A percentile compares a stretch with the other conserved stretches of the same genome.
Evolutionary conservation across 2,888 invertebrate genomes (phyloP).

Genomic region (Tolmerus cingulatus): DNA sequence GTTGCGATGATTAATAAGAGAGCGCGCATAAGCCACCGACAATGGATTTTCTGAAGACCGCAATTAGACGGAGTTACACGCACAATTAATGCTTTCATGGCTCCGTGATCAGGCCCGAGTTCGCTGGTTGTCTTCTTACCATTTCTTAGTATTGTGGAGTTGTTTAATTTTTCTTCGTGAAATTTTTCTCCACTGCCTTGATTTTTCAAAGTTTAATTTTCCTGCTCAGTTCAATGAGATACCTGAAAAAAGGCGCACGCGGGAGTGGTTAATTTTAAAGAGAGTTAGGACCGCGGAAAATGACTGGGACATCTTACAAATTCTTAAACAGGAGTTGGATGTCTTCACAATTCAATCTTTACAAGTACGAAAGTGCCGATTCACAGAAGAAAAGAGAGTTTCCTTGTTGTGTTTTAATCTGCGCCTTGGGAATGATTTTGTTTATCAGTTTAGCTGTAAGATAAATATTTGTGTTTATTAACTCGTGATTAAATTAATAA

Average conservation of each 20-base stretch:
- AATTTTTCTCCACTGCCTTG: not conserved
- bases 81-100: slow-evolving; percentile 42
- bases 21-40: not conserved
- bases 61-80: slow-evolving; percentile 39
- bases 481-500: not conserved
- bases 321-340: slow-evolving; percentile 7
- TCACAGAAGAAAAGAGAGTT: not conserved
- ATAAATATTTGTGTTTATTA: not conserved
- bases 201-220: not conserved
- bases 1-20: not conserved
- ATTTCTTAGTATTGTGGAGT: not conserved
- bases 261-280: not conserved
- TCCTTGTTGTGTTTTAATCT: not conserved
- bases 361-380: slow-evolving; percentile 39
- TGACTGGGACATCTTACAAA: slow-evolving; percentile 16
- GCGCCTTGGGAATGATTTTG: not conserved
- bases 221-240: not conserved
- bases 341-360: slow-evolving; percentile 39
- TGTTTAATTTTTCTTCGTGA: not conserved
- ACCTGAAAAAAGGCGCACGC: not conserved
- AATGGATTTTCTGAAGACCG: not conserved
- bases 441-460: slow-evolving; percentile 29
- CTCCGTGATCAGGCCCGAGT: not conserved
- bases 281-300: not conserved
- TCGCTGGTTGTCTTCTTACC: not conserved